phyloP scores from a whole-genome alignment of 2,113 vertebrate species.

The Benitochromis conjunctus region DNA sequence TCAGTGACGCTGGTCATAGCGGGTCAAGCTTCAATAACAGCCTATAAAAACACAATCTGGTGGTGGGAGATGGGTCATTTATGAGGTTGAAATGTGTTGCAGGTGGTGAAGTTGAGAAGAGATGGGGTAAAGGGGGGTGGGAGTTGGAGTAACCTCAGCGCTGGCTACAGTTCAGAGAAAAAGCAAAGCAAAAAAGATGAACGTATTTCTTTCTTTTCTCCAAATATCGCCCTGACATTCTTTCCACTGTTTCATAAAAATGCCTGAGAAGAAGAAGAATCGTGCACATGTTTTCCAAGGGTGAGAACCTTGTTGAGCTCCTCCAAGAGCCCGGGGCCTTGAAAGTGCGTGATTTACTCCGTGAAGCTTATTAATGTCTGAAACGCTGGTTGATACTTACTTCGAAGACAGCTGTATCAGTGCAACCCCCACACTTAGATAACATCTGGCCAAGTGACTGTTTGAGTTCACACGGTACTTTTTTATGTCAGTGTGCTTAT shows the following conservation, averaged over 20 bases:
- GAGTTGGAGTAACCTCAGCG: conserved; percentile 53
- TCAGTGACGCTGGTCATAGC: conserved; percentile 29
- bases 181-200: conserved; percentile 50
- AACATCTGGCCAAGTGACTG: conserved; percentile 48
- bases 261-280: conserved; percentile 66
- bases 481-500: conserved; percentile 1
- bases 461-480: conserved; percentile 32
- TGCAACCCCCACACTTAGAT: not conserved
- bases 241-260: conserved; percentile 78
- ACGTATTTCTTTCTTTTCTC: conserved; percentile 64
- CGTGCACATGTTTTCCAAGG: conserved; percentile 62
- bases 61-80: conserved; percentile 71
- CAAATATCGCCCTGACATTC: conserved; percentile 73
- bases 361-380: conserved; percentile 60
- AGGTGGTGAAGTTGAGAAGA: conserved; percentile 66
- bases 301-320: conserved; percentile 56
- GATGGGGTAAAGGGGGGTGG: conserved; percentile 5
- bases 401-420: conserved; percentile 52
- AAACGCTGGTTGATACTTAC: conserved; percentile 43
- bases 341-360: conserved; percentile 68
- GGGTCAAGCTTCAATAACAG: conserved; percentile 50
- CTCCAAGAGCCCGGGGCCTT: conserved; percentile 50
- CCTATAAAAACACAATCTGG: conserved; percentile 59
- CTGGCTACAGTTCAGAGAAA: conserved; percentile 73
- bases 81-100: conserved; percentile 82